Evolutionary conservation across 2,797 vertebrate genomes (phyloP), one percentile per base, ranked within the genome.

Genomic region (Syngnathus acus): DNA sequence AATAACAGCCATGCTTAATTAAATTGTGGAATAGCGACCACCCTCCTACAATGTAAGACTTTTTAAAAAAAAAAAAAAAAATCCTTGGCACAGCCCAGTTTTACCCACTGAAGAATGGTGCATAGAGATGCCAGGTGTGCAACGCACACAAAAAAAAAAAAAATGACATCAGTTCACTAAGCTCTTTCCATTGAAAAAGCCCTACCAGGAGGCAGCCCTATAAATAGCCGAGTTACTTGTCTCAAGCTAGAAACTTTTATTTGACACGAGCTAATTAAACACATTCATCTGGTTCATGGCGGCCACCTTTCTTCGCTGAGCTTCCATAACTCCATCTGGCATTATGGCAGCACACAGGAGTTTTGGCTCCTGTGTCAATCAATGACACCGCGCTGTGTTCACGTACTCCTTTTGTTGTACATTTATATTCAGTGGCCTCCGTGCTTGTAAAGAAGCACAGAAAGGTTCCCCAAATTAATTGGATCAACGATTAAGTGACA

Each of bases 401-500:
- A 86, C 82, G 85, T 81, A 86, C 82, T 86, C 79, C 84, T 78
- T 88, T 90, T 90, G 84, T 86, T 69, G 70, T 73, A 72, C 68
- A 61, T 78, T 86, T 84, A 82, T 82, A 87, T 88, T 88, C 88
- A 88, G 68, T 61, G 71, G 76, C 81, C 66, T 68, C 82, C 79
- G 81, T 80, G 86, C 82, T 75, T 81, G 76, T 77, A 79, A 73
- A 75, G 77, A 66, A 72, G 75, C 17, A 3, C 40, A 84, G 71
- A 84, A 83, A 78, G 80, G 69, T 83, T 80, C 70, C 73, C 75
- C 74, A 90, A 91, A 91, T 91, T 91, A 92, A 92, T 91, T 91
- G 88, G 89, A 90, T 90, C 87, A 90, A 83, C 86, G 87, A 89
- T 90, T 90, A 89, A 90, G 84, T 84, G 79, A 80, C 84, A 87